Evolutionary conservation across 2,888 invertebrate genomes (phyloP).

Genomic region (Caenorhabditis sp.): DNA sequence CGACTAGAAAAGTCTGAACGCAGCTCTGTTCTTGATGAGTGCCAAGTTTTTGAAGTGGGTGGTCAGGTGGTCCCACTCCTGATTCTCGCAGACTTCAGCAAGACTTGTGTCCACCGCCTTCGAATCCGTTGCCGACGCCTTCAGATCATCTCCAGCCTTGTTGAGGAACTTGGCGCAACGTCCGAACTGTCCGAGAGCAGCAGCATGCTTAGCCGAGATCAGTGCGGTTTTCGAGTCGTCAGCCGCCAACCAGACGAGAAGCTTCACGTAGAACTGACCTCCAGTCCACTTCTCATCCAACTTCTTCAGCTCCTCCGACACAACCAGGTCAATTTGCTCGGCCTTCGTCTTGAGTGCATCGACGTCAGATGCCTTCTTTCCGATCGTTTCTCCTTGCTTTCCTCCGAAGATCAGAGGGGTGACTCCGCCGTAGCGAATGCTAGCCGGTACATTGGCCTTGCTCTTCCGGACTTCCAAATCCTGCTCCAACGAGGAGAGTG

Average conservation of each 20-base stretch:
- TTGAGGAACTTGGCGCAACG: slow-evolving; percentile 87
- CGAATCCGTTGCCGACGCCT: slow-evolving; percentile 56
- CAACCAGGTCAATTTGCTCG: slow-evolving; percentile 86
- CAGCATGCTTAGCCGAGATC: slow-evolving; percentile 89
- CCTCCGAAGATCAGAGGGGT: slow-evolving; percentile 62
- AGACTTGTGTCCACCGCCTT: slow-evolving; percentile 64
- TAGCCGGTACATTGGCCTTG: slow-evolving; percentile 36
- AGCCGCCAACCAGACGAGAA: slow-evolving; percentile 91
- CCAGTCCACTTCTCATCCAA: slow-evolving; percentile 51
- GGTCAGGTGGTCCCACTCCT: slow-evolving; percentile 89
- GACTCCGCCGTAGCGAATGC: slow-evolving; percentile 47
- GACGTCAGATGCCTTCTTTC: slow-evolving; percentile 30
- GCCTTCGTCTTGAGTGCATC: slow-evolving; percentile 39
- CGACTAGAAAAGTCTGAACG: slow-evolving; percentile 87
- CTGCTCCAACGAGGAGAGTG: slow-evolving; percentile 58
- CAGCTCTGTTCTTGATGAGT: slow-evolving; percentile 88
- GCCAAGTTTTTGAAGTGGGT: slow-evolving; percentile 86
- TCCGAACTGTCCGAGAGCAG: slow-evolving; percentile 90
- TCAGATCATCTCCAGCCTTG: slow-evolving; percentile 87
- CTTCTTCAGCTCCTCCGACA: slow-evolving; percentile 37
- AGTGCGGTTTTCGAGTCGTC: slow-evolving; percentile 89
- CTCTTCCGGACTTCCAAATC: slow-evolving; percentile 58
- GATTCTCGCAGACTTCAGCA: slow-evolving; percentile 85
- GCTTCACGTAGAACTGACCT: slow-evolving; percentile 74
- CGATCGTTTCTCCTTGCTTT: slow-evolving; percentile 39